Conservation (phyloP, 2,888 invertebrate species). For the Chorisops tibialis region DNA sequence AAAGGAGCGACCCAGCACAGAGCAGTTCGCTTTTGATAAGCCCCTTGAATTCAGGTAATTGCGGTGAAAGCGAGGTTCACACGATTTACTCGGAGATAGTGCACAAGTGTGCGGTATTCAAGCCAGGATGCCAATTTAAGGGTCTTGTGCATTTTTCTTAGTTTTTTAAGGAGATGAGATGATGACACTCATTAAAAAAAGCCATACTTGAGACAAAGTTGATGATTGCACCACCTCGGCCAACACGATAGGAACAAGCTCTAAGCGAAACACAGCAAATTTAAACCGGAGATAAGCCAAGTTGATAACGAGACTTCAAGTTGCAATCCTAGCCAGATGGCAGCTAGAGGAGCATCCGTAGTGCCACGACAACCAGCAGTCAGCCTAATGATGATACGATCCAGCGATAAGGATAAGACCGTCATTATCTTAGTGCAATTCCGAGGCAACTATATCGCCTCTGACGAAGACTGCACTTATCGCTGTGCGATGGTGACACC, state of each 20-base stretch:
- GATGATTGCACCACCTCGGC: background rate
- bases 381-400: too few species aligned
- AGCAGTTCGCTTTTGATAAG: too few species aligned
- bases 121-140: background rate
- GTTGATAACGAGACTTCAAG: too few species aligned
- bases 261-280: background rate
- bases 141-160: background rate
- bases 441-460: background rate
- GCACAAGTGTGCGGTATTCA: too few species aligned
- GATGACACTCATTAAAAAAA: background rate
- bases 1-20: too few species aligned
- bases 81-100: too few species aligned
- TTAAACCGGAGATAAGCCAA: background rate
- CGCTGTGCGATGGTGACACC: too few species aligned
- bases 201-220: background rate
- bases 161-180: background rate
- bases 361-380: background rate
- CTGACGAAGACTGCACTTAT: background rate
- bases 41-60: too few species aligned
- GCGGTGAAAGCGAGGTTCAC: too few species aligned
- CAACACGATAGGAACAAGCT: too few species aligned
- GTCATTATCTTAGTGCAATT: background rate
- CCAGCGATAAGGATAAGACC: background rate
- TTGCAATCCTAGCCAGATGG: too few species aligned
- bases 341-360: background rate